These are phyloP conservation scores for Chelonia mydas DNA, from an alignment of 2,797 vertebrate species.

Conservation along the genomic window DNA sequence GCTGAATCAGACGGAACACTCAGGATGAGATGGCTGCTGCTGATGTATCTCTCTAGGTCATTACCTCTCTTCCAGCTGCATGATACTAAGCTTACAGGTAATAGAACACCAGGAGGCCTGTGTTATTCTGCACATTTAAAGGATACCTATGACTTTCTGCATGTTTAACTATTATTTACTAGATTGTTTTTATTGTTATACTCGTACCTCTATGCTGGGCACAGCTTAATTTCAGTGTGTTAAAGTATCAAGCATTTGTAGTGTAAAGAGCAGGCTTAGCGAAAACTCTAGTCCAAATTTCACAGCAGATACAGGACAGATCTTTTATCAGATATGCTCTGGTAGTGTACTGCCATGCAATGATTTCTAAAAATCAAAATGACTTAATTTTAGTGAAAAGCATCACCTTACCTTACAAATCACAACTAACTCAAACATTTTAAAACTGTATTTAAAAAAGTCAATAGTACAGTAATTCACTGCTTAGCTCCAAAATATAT, in stretches of 20 bases:
- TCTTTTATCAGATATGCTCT: slow-evolving; percentile 58
- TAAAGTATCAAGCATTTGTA: slow-evolving; percentile 67
- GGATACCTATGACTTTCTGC: slow-evolving; percentile 75
- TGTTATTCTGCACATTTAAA: slow-evolving; percentile 75
- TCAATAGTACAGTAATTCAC: slow-evolving; percentile 16
- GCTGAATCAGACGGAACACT: slow-evolving; percentile 91
- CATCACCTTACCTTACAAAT: slow-evolving; percentile 43
- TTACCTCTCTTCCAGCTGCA: slow-evolving; percentile 88
- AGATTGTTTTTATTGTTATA: slow-evolving; percentile 63
- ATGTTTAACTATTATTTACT: slow-evolving; percentile 74
- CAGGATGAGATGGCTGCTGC: slow-evolving; percentile 92
- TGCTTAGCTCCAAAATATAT: slow-evolving; percentile 44
- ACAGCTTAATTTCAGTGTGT: slow-evolving; percentile 67
- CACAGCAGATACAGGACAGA: slow-evolving; percentile 19
- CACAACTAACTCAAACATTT: slow-evolving; percentile 41
- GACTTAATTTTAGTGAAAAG: slow-evolving; percentile 56
- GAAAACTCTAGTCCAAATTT: slow-evolving; percentile 60
- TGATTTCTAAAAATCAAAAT: slow-evolving; percentile 29
- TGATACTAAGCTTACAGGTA: slow-evolving; percentile 91
- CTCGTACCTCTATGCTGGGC: slow-evolving; percentile 68
- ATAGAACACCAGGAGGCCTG: slow-evolving; percentile 78
- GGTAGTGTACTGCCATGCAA: slow-evolving; percentile 54
- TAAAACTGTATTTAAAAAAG: slow-evolving; percentile 47
- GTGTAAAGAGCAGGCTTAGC: slow-evolving; percentile 64
- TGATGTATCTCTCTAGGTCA: slow-evolving; percentile 92